Base-by-base conservation (phyloP, 2,113 vertebrate species). In the Vidua chalybeata region DNA sequence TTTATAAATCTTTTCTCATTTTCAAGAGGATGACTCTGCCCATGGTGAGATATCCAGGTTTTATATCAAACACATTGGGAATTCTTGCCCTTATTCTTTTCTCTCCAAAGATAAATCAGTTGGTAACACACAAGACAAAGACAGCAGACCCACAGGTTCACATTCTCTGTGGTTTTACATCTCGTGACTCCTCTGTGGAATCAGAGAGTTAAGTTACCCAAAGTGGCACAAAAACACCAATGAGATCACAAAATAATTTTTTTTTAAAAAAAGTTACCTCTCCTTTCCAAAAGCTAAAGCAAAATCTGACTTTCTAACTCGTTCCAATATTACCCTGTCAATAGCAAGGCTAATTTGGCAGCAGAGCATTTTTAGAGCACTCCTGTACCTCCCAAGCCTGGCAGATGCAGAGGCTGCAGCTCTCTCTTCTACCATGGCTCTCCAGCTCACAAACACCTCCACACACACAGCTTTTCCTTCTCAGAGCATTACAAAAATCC, bases 251-350 rank as follows among this genome's bases (percentile, higher is more conserved):
- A 67, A 59, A 74, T 21, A 61, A 10, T 8, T 23, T n/a, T n/a
- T n/a, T n/a, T n/a, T n/a, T n/a, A 16, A 23, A 35, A 41, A 33
- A 1, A 14, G 1, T 10, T 15, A 24, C 45, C 1, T 15, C 15
- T 33, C 31, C 37, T 85, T 75, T 66, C 67, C 35, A 59, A 93
- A 81, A 0, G 0, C 26, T 35, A 8, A 51, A 30, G 39, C 27
- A 74, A 79, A 72, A 55, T 52, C 18, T 33, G 9, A 23, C 54
- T 76, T 87, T 24, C 37, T 49, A 37, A 5, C 39, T 4, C 7
- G 0, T 41, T n/a, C 30, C 0, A 7, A 11, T 7, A 74, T 35
- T 30, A 67, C 39, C 30, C 52, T 35, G 51, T 9, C 41, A 56
- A 49, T 3, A 52, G 48, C 69, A 15, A 49, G 12, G 54, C 49